Evolutionary conservation across 2,888 invertebrate species (phyloP).

Genomic region (Lycia hirtaria): DNA sequence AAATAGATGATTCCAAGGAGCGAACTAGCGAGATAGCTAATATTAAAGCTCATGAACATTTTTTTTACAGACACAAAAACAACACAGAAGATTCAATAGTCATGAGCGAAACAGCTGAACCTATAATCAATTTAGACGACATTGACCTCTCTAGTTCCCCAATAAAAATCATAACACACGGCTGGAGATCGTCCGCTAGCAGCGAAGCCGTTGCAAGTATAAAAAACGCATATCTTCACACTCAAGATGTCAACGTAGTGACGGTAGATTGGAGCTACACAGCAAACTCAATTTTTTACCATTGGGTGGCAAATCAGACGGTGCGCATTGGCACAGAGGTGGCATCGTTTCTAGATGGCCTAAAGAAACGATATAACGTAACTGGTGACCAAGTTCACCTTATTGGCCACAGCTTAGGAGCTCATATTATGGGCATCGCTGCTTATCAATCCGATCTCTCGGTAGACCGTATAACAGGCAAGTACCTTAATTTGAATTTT

Average conservation of each 20-base stretch:
- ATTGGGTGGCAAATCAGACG: conserved; percentile 59
- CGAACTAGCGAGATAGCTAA: too few relatives aligned
- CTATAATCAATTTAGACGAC: conserved; percentile 32
- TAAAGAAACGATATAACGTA: conserved; percentile 49
- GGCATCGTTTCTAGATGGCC: conserved; percentile 52
- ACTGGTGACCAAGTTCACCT: conserved; percentile 57
- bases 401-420: conserved; percentile 67
- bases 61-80: conserved; percentile 40
- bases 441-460: conserved; percentile 47
- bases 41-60: too few relatives aligned
- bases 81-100: conserved; percentile 49
- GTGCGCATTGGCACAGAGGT: conserved; percentile 50
- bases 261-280: conserved; percentile 69
- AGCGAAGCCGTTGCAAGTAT: conserved; percentile 61
- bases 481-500: too few relatives aligned
- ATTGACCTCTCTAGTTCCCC: conserved; percentile 45
- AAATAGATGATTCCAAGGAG: too few relatives aligned
- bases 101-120: conserved; percentile 47
- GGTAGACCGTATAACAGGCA: conserved; percentile 60
- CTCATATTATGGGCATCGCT: conserved; percentile 68
- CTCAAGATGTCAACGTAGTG: conserved; percentile 69
- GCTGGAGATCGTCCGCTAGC: conserved; percentile 75
- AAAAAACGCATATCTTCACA: conserved; percentile 70
- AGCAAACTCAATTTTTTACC: conserved; percentile 58
- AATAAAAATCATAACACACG: conserved; percentile 81